These are phyloP conservation scores for Hemaris fuciformis DNA, from an alignment of 2,888 invertebrate species.

Conservation along the genomic window DNA sequence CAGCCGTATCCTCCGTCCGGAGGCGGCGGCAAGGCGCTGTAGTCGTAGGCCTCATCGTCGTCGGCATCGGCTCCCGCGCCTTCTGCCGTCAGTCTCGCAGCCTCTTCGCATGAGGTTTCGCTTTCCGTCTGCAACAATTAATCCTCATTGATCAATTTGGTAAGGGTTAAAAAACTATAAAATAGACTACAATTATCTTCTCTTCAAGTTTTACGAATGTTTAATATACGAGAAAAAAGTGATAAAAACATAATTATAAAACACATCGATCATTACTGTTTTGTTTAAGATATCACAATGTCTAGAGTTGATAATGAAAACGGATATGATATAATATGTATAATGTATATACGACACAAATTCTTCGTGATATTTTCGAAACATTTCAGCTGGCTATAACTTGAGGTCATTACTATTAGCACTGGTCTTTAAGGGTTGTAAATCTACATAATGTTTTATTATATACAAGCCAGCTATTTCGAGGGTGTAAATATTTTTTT, in stretches of 20 bases:
- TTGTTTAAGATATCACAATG: neutral
- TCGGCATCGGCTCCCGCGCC: conserved; percentile 82
- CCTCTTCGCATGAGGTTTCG: conserved; percentile 92
- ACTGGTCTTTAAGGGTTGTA: neutral
- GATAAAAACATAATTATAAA: neutral
- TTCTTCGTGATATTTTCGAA: neutral
- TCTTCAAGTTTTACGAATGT: neutral
- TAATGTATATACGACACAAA: neutral
- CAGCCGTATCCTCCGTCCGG: conserved; percentile 96
- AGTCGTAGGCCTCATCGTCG: conserved; percentile 83
- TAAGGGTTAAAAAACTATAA: no score
- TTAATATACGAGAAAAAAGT: neutral
- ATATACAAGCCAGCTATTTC: neutral
- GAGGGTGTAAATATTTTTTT: no score
- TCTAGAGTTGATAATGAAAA: neutral
- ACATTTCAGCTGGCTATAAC: no score
- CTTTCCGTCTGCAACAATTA: conserved; percentile 88
- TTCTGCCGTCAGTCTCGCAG: conserved; percentile 88
- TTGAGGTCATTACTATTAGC: neutral
- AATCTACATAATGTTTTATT: neutral
- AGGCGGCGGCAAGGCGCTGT: conserved; percentile 90
- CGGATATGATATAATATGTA: neutral
- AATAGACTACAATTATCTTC: no score
- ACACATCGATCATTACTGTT: neutral
- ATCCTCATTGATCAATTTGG: neutral